phyloP scores from a whole-genome alignment of 2,113 vertebrate species.

The Progne subis region DNA sequence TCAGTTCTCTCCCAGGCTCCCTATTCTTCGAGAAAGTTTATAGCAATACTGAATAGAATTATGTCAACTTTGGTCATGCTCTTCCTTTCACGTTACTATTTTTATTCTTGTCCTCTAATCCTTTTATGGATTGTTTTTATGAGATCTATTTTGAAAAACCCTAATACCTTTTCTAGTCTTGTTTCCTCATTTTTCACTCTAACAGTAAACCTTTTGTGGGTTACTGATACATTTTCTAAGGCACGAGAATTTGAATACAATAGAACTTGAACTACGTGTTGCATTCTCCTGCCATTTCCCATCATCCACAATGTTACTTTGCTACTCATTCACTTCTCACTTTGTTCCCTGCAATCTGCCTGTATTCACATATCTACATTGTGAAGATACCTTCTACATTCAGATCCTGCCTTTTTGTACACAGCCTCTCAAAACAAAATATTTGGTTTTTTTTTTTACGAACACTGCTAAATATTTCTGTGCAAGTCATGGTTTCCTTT shows the following conservation, averaged over 20 bases:
- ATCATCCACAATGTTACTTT: not conserved
- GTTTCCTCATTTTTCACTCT: not conserved
- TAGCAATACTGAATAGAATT: not conserved
- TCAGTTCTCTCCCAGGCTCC: not conserved
- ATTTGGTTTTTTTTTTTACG: not conserved
- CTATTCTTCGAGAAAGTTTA: not conserved
- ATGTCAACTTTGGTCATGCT: not conserved
- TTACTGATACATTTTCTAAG: not conserved
- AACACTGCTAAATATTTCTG: not conserved
- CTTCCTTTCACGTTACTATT: not conserved
- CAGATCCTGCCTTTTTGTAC: not conserved
- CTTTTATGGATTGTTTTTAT: not conserved
- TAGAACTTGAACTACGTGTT: not conserved
- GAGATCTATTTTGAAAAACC: not conserved
- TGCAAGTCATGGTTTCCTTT: not conserved
- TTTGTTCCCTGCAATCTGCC: not conserved
- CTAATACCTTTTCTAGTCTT: not conserved
- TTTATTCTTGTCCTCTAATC: not conserved
- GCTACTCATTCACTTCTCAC: not conserved
- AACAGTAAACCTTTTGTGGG: not conserved
- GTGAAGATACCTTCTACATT: not conserved
- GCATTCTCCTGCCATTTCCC: not conserved
- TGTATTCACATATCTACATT: not conserved
- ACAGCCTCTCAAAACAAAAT: not conserved
- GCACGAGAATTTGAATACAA: not conserved